phyloP scores from a whole-genome alignment of 2,888 invertebrate species.

The Prosapia bicincta region DNA sequence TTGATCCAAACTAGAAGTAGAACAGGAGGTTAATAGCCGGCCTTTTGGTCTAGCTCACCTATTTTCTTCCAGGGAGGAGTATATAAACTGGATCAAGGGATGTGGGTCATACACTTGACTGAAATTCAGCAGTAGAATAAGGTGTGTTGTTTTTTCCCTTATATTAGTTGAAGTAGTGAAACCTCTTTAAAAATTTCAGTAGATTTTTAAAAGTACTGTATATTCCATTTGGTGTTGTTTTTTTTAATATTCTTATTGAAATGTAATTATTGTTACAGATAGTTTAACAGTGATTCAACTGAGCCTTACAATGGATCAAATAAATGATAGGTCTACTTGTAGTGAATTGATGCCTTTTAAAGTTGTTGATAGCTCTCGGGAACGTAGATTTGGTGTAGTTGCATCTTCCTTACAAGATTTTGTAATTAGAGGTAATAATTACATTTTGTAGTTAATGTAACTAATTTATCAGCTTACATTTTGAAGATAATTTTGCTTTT shows the following conservation, averaged over 20 bases:
- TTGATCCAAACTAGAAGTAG: not conserved
- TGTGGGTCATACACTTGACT: not conserved
- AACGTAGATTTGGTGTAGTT: constrained; percentile 78
- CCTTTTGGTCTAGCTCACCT: constrained; percentile 16
- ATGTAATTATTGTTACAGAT: not conserved
- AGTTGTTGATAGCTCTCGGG: constrained; percentile 74
- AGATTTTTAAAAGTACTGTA: no score
- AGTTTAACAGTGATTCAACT: not conserved
- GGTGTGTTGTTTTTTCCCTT: no score
- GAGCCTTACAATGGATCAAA: not conserved
- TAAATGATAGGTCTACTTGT: constrained; percentile 10
- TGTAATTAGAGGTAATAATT: constrained; percentile 56
- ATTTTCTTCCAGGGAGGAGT: constrained; percentile 14
- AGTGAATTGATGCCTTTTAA: constrained; percentile 57
- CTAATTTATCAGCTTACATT: not conserved
- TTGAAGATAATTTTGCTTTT: not conserved
- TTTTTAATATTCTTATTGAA: no score
- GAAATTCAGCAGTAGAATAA: not conserved
- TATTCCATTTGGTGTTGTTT: no score
- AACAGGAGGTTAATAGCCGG: constrained; percentile 2
- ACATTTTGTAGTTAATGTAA: no score
- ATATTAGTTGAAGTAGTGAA: no score
- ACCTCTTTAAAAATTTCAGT: no score
- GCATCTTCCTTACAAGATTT: constrained; percentile 76
- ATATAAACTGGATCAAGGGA: constrained; percentile 2